Evolutionary conservation across 2,113 vertebrate species (phyloP).

Genomic region (Prolemur simus): DNA sequence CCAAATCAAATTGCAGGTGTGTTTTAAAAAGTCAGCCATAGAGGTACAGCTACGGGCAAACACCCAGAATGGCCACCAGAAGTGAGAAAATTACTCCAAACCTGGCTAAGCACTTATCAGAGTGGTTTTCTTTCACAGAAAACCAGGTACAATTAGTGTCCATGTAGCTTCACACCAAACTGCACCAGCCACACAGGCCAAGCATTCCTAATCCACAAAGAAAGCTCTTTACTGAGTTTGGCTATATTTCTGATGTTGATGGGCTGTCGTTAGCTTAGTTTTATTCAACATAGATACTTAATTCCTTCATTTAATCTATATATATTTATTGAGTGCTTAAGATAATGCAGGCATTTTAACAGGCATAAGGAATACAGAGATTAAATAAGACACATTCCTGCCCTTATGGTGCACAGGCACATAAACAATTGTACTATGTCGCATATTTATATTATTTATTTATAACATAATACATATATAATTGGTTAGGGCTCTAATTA

Average conservation of each 20-base stretch:
- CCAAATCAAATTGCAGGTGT: neutral
- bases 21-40: neutral
- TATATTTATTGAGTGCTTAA: neutral
- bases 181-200: neutral
- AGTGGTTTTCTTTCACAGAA: neutral
- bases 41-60: neutral
- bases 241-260: neutral
- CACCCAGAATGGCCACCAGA: neutral
- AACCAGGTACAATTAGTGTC: neutral
- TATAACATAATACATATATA: neutral
- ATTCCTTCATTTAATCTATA: neutral
- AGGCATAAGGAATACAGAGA: neutral
- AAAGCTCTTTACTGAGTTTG: neutral
- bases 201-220: neutral
- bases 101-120: neutral
- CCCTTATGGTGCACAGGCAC: neutral
- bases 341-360: neutral
- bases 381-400: neutral
- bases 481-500: neutral
- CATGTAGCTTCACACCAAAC: neutral
- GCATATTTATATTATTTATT: neutral
- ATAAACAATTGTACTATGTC: neutral
- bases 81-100: slow-evolving; percentile 1
- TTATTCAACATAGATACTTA: neutral
- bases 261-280: neutral